phyloP scores from a whole-genome alignment of 2,797 vertebrate species.

The Bucorvus abyssinicus region DNA sequence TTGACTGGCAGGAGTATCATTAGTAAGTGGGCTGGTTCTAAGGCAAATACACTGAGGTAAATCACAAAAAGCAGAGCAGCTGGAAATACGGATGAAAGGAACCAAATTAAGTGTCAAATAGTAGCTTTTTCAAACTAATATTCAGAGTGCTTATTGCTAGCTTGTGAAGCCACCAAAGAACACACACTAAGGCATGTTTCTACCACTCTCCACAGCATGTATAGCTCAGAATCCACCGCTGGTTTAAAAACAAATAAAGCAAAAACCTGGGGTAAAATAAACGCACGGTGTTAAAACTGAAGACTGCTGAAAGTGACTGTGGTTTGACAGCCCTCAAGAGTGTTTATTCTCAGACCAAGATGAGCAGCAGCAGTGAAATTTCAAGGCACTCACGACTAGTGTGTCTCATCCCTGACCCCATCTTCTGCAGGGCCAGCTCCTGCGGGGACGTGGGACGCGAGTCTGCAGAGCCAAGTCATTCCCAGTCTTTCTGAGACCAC shows the following conservation, averaged over 20 bases:
- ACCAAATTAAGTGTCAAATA: neutral
- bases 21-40: neutral
- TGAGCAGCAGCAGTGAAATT: neutral
- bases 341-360: neutral
- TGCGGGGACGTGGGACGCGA: neutral
- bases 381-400: neutral
- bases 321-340: neutral
- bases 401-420: neutral
- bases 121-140: neutral
- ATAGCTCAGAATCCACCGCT: neutral
- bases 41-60: neutral
- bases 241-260: constrained; percentile 29
- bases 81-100: neutral
- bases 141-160: neutral
- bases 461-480: neutral
- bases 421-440: neutral
- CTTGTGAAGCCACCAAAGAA: neutral
- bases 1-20: neutral
- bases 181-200: neutral
- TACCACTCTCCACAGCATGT: neutral
- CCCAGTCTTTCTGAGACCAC: neutral
- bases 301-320: neutral
- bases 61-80: neutral
- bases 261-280: constrained; percentile 24
- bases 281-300: neutral